phyloP scores from a whole-genome alignment of 1,140 invertebrate species.

The Hormaphis cornu region DNA sequence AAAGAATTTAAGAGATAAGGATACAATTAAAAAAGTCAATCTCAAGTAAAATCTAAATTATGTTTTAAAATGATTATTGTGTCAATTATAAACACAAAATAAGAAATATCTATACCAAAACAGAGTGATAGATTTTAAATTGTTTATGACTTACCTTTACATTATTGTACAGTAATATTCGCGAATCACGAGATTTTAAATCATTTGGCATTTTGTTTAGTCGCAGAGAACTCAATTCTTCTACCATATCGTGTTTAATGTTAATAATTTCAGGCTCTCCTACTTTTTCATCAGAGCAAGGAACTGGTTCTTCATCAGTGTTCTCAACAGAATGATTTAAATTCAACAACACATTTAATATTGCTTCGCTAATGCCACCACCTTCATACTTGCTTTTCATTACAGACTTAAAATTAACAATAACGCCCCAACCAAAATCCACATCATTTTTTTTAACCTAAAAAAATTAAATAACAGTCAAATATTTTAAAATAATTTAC shows the following conservation, averaged over 20 bases:
- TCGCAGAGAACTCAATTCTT: conserved; percentile 79
- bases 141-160: not conserved
- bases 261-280: conserved; percentile 87
- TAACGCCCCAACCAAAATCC: conserved; percentile 92
- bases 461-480: conserved; percentile 35
- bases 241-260: conserved; percentile 69
- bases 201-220: conserved; percentile 80
- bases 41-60: no score
- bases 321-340: conserved; percentile 15
- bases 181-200: conserved; percentile 47
- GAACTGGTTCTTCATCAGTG: conserved; percentile 46
- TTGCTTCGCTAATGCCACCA: conserved; percentile 44
- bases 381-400: conserved; percentile 44
- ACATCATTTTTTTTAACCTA: conserved; percentile 74
- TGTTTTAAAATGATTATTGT: no score
- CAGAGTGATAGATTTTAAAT: conserved; percentile 7
- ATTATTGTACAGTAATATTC: conserved; percentile 20
- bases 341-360: conserved; percentile 4
- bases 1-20: no score
- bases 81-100: no score
- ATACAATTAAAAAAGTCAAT: no score
- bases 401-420: conserved; percentile 85
- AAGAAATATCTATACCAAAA: no score
- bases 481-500: not conserved
- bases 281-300: conserved; percentile 54